Evolutionary conservation across 1,140 invertebrate species (phyloP).

Genomic region (Oreohelix idahoensis): DNA sequence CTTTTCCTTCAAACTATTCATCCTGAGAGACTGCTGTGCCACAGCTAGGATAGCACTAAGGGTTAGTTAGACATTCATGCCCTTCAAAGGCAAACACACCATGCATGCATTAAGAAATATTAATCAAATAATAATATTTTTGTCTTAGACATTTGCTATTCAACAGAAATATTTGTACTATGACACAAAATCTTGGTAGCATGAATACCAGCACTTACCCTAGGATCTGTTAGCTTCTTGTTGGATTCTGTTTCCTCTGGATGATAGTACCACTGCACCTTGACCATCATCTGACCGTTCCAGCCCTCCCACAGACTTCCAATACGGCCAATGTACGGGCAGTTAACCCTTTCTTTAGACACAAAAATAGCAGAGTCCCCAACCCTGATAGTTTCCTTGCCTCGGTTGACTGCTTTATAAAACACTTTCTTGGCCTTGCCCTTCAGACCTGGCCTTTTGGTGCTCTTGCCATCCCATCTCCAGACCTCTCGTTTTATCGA

Average conservation of each 20-base stretch:
- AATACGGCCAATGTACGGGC: conserved; percentile 92
- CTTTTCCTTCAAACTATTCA: no score
- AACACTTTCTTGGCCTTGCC: conserved; percentile 90
- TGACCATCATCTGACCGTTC: conserved; percentile 89
- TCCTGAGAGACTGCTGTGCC: no score
- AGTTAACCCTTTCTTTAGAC: conserved; percentile 88
- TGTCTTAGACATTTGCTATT: no score
- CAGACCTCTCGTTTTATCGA: conserved; percentile 80
- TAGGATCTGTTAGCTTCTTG: conserved; percentile 71
- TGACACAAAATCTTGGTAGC: no score
- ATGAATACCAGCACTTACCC: conserved; percentile 61
- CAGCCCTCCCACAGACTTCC: conserved; percentile 92
- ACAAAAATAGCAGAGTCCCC: conserved; percentile 93
- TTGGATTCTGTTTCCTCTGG: conserved; percentile 88
- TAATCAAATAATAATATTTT: no score
- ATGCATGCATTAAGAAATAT: no score
- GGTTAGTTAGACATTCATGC: no score
- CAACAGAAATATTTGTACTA: no score
- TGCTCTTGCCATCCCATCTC: conserved; percentile 89
- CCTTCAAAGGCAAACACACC: no score
- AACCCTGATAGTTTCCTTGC: conserved; percentile 86
- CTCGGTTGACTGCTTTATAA: conserved; percentile 88
- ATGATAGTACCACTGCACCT: conserved; percentile 96
- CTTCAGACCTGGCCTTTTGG: conserved; percentile 85
- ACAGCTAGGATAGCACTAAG: no score